Percentiles rank a stretch among this genome's conserved stretches.
These are phyloP conservation scores for Styela clava DNA, from an alignment of 23 tunicate species.

Conservation along the genomic window DNA sequence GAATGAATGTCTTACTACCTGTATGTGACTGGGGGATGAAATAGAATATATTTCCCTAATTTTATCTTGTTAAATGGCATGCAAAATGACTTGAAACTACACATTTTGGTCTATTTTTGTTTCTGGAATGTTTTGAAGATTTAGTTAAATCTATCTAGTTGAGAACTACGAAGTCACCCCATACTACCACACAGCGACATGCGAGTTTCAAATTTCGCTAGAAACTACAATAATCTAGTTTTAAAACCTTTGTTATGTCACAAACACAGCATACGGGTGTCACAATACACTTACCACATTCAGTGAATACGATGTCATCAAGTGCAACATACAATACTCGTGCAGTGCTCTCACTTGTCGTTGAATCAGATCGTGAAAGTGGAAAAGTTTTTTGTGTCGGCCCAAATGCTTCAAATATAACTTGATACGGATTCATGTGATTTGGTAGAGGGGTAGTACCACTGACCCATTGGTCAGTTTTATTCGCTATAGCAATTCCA, in stretches of 20 bases:
- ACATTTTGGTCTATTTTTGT: too few species aligned
- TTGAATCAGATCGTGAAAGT: not conserved
- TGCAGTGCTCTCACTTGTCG: not conserved
- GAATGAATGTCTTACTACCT: too few species aligned
- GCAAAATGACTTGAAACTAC: too few species aligned
- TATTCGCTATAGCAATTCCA: slow-evolving; percentile 5
- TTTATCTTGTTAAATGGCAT: too few species aligned
- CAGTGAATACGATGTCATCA: slow-evolving; percentile 76
- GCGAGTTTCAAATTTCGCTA: not conserved
- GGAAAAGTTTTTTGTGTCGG: not conserved
- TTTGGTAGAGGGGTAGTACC: slow-evolving; percentile 69
- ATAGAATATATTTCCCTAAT: too few species aligned
- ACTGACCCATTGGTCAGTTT: slow-evolving; percentile 36
- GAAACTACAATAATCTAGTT: not conserved
- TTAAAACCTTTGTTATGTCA: not conserved
- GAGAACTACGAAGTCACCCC: too few species aligned
- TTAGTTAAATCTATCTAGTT: too few species aligned
- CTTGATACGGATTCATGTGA: slow-evolving; percentile 67
- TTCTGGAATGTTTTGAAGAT: too few species aligned
- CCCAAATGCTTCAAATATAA: slow-evolving; percentile 56
- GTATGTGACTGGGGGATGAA: too few species aligned
- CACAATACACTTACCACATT: slow-evolving; percentile 78
- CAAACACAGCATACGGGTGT: not conserved
- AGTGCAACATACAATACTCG: slow-evolving; percentile 52
- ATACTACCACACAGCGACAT: not conserved